Conservation (phyloP, 2,888 invertebrate genomes). For the Artemia sinica region DNA sequence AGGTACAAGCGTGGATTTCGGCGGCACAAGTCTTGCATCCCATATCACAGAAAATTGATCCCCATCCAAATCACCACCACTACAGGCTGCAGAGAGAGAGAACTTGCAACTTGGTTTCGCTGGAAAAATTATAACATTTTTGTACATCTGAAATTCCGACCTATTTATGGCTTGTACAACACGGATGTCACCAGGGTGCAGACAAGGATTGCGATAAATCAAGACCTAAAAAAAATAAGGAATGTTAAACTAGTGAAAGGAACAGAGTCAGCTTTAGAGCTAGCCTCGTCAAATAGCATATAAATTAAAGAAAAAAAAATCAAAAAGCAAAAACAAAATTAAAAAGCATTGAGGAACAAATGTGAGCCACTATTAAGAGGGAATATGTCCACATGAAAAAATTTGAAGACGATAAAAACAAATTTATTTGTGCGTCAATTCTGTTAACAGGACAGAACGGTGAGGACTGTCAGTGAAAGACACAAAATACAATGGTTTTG, state of each 20-base stretch:
- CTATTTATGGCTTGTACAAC: constrained; percentile 28
- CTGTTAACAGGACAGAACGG: too few relatives aligned
- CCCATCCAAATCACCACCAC: constrained; percentile 33
- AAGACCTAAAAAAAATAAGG: constrained; percentile 27
- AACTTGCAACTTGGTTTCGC: neutral
- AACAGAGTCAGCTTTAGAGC: too few relatives aligned
- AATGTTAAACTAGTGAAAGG: neutral
- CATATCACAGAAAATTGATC: constrained; percentile 32
- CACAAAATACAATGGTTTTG: too few relatives aligned
- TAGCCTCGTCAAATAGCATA: too few relatives aligned
- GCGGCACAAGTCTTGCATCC: constrained; percentile 28
- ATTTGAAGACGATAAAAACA: too few relatives aligned
- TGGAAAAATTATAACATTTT: constrained; percentile 12
- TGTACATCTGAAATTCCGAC: constrained; percentile 16
- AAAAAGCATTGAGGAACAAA: too few relatives aligned
- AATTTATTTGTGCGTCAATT: too few relatives aligned
- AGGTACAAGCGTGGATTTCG: neutral
- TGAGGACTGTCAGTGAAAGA: too few relatives aligned
- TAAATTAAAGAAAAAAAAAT: too few relatives aligned
- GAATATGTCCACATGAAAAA: too few relatives aligned
- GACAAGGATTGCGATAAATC: constrained; percentile 33
- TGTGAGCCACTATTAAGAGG: too few relatives aligned
- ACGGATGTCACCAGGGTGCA: constrained; percentile 32
- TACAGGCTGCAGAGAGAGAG: constrained; percentile 22
- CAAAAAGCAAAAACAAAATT: too few relatives aligned